Evolutionary conservation across 1,140 invertebrate genomes (phyloP), one percentile per base, ranked within the genome.

Genomic region (Frieseomelitta varia): DNA sequence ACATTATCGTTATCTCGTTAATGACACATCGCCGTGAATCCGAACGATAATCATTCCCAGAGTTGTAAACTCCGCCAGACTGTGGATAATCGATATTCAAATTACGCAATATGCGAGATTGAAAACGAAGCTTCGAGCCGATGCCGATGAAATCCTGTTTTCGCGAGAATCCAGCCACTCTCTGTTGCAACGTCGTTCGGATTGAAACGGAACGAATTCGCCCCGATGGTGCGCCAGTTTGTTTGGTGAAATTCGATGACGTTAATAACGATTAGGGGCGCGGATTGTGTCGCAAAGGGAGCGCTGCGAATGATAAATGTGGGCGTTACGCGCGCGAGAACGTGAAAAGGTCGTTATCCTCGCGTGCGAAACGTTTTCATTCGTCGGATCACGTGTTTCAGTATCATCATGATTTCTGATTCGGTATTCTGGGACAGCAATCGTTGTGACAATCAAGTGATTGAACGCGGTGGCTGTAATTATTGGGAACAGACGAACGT

Each of bases 281-380:
- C 21, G 73, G 55, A 47, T 79, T 68, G 24, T 55, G 34, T 68
- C n/a, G 47, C 12, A n/a, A 51, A 68, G 63, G 21, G 65, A 53
- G 65, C 47, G 30, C 21, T 79, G 68, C 55, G 77, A 79, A 79
- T 79, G 77, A 79, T 79, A 79, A 79, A 79, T 79, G 65, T 27
- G 21, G 77, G 72, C 17, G 39, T 39, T 77, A 39, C 24, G 34
- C 34, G 75, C 56, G 77, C 63, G 51, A 79, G 47, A 69, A 79
- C 65, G 77, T 34, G 77, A n/a, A 68, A 34, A 68, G 77, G 61
- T 79, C 77, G 39, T 79, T 68, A 68, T 79, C 77, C 77, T 79
- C 63, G 77, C 77, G 63, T 79, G 77, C 21, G 51, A 51, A 53
- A 78, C 61, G 27, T 55, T 68, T 79, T 79, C 63, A 79, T 55